Evolutionary conservation across 1,140 invertebrate species (phyloP), one percentile per base, ranked within the genome.

Genomic region (Zaprionus ghesquierei): DNA sequence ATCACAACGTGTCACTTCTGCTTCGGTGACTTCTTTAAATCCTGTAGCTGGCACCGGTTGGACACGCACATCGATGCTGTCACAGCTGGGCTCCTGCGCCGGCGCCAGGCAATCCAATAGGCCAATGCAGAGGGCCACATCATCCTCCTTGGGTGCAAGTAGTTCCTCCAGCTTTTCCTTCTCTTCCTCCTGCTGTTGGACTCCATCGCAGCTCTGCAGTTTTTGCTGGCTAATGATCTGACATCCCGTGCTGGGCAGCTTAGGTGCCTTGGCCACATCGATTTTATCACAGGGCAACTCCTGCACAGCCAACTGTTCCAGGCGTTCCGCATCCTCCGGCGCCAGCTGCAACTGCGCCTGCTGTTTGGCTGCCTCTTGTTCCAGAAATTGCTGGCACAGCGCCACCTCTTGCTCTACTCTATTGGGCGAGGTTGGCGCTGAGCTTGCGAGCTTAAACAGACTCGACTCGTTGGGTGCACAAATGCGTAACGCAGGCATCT

Each of bases 391-490:
- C 25, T 72, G 79, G 18, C 81, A 86, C 29, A 79, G 54, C 22
- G 75, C 54, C 23, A 81, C 44, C 33, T 86, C 81, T 33, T 66
- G 62, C 2, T 73, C 62, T 12, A 13, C 12, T 10, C 12, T 44
- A 38, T 60, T 85, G 81, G 89, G 90, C n/a, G 89, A 87, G 5
- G 70, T 76, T 15, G 90, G 82, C 12, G 82, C 66, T 1, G 87
- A 85, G n/a, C 70, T 61, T 9, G 81, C 78, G 41, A 91, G 20
- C 50, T 89, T 91, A 9, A 90, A 91, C 0, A 91, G 76, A 33
- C 80, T 90, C 12, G 90, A 91, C 33, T 89, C 84, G 59, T 91
- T 91, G 13, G 90, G 84, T 3, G 70, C 33, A 35, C 87, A 91
- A 8, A 69, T 35, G 13, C 78, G 65, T 1, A 91, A 38, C 2